Evolutionary conservation across 2,113 vertebrate species (phyloP), one percentile per base, ranked within the genome.

Genomic region (Spea multiplicata): DNA sequence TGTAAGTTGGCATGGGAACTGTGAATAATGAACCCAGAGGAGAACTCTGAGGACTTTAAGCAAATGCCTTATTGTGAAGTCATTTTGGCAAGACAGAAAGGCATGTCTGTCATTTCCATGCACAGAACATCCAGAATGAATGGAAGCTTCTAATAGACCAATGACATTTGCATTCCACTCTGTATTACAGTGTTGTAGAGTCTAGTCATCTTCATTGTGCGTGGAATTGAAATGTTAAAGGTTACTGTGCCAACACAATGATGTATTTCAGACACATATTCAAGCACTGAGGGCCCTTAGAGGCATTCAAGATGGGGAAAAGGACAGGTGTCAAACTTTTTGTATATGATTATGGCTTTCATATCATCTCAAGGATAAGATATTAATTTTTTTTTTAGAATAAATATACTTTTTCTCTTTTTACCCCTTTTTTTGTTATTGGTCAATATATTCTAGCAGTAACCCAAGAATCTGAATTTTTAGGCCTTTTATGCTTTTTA

Each of bases 121-220:
- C 44, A 47, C 50, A 49, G 30, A 67, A 59, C 64, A 46, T 49
- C 2, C 30, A 55, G 71, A 74, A 80, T 80, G 71, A 80, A 74
- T 49, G 71, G 61, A 50, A 74, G 71, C 55, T 79, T 79, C 77
- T 73, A 57, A 66, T 44, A 80, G 71, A 44, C 52, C 70, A 45
- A 73, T 64, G 13, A 17, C 64, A 80, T 80, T 80, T 61, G 69
- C 52, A 74, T 80, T 74, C 78, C 70, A 79, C 62, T 44, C 57
- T 78, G 16, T 71, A 65, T 65, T 71, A 78, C 76, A 71, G 66
- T 66, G 45, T 71, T 65, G 76, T 78, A 53, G 8, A 8, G 14
- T 61, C 12, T 6, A 53, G 62, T 61, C 57, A 52, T 68, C 71
- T 74, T 50, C 53, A 73, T 59, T 80, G 71, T 73, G 53, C 44